Evolutionary conservation across 1,140 invertebrate species (phyloP), one percentile per base, ranked within the genome.

Genomic region (Battus philenor): DNA sequence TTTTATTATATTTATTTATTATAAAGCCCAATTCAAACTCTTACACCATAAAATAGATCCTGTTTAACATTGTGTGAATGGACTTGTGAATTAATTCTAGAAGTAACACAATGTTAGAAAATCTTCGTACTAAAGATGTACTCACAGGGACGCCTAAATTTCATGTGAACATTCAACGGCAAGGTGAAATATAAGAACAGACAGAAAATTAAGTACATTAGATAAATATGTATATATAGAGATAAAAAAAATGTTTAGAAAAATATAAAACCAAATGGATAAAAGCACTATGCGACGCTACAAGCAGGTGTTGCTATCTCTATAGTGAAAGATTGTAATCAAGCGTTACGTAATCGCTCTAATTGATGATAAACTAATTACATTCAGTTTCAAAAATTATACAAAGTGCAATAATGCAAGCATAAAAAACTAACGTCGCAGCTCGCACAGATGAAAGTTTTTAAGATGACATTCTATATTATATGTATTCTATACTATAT

Each of bases 301-400:
- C 54, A 74, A 73, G 74, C 74, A 48, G 58, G 58, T 12, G 1
- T 53, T 52, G 59, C 36, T 46, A 61, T 57, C 15, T 24, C 36
- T 39, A 41, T 10, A 66, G 67, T 67, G 68, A 73, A 77, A 69
- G 33, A 71, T 59, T 61, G 68, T 50, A 51, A 20, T 58, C 46
- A 72, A 66, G 68, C 66, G 69, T 65, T 59, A 74, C 58, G 61
- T n/a, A n/a, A n/a, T n/a, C n/a, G n/a, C n/a, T n/a, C n/a, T 64
- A 74, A 66, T 71, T 63, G 60, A 72, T 66, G 65, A 68, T 65
- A 67, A 73, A 64, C 52, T 65, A 70, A 68, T 65, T 20, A 2
- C 18, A 20, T 20, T 11, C 12, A 4, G 10, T 11, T 11, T 11
- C 6, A 30, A 11, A 30, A 30, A 11, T 30, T 11, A 9, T 10